Evolutionary conservation across 2,113 vertebrate species (phyloP), one percentile per base, ranked within the genome.

Genomic region (Xiphias gladius): DNA sequence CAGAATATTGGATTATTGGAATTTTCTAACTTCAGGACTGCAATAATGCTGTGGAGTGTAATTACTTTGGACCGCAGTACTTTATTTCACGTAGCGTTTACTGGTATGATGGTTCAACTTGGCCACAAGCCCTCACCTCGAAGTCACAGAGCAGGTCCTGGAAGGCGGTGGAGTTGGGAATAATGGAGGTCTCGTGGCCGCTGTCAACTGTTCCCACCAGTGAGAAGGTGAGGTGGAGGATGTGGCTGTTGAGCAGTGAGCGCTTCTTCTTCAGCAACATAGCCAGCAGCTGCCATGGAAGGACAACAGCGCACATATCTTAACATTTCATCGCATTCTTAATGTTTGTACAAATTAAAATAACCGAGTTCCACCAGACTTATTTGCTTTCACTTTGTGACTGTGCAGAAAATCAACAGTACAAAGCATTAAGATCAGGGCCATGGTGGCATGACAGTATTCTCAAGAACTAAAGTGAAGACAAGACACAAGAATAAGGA

Each of bases 191-290:
- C 92, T 99, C 98, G 0, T 99, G 98, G 26, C 98, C 98, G 0
- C 98, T 99, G 73, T 99, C 98, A 0, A 99, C 98, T 0, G 98
- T 99, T 75, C 98, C 98, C 92, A 99, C 98, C 93, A 99, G 92
- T 43, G 98, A 99, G 93, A 99, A 99, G 41, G 98, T 99, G 78
- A 99, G 95, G 86, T 99, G 98, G 19, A 99, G 97, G 84, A 99
- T 99, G 92, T 99, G 98, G 78, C 98, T 99, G 93, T 99, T 99
- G 68, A 99, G 95, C 79, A 99, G 96, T 4, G 96, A 96, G 1
- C 98, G 95, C 70, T 99, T 99, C 96, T 98, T 99, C 95, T 99
- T 99, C 73, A 99, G 92, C 81, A 99, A 92, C 98, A 99, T 99
- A 7, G 98, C 98, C 88, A 99, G 91, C 77, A 99, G 93, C 98